These are phyloP conservation scores for Tiliacea citrago DNA, from an alignment of 2,888 invertebrate genomes.

Conservation along the genomic window DNA sequence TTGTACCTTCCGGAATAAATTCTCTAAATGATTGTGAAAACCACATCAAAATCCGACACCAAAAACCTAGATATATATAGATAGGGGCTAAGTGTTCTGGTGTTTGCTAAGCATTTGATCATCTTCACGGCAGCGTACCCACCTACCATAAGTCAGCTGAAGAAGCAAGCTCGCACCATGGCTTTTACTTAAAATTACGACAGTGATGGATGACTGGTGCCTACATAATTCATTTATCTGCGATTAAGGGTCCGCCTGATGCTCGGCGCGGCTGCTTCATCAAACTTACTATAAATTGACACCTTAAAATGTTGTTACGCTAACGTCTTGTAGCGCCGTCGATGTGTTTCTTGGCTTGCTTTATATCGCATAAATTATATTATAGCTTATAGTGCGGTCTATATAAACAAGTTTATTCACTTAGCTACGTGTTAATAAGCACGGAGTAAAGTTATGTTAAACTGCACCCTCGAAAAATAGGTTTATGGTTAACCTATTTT, in stretches of 20 bases:
- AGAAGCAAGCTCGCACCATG: slow-evolving; percentile 75
- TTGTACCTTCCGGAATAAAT: too few species aligned
- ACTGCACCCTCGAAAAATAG: too few species aligned
- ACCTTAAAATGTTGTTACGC: slow-evolving; percentile 70
- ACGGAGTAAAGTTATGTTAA: too few species aligned
- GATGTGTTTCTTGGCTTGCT: slow-evolving; percentile 27
- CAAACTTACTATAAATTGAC: slow-evolving; percentile 74
- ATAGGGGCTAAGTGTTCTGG: neutral
- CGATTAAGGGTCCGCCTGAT: slow-evolving; percentile 78
- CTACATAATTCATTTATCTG: slow-evolving; percentile 86
- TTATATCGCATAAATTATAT: slow-evolving; percentile 11
- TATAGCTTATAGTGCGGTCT: neutral
- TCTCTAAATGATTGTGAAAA: too few species aligned
- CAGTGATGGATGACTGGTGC: slow-evolving; percentile 83
- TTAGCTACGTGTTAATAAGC: neutral
- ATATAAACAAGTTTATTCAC: neutral
- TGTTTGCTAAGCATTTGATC: slow-evolving; percentile 21
- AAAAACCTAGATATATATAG: slow-evolving; percentile 1
- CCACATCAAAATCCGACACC: too few species aligned
- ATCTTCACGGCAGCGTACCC: slow-evolving; percentile 30
- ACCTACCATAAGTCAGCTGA: slow-evolving; percentile 57
- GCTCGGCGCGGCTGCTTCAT: slow-evolving; percentile 67
- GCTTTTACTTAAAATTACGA: slow-evolving; percentile 86
- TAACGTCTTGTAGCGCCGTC: slow-evolving; percentile 57
- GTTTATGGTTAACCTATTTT: too few species aligned